These are phyloP conservation scores for Esperia sulphurella DNA, from an alignment of 2,888 invertebrate genomes.

Conservation along the genomic window DNA sequence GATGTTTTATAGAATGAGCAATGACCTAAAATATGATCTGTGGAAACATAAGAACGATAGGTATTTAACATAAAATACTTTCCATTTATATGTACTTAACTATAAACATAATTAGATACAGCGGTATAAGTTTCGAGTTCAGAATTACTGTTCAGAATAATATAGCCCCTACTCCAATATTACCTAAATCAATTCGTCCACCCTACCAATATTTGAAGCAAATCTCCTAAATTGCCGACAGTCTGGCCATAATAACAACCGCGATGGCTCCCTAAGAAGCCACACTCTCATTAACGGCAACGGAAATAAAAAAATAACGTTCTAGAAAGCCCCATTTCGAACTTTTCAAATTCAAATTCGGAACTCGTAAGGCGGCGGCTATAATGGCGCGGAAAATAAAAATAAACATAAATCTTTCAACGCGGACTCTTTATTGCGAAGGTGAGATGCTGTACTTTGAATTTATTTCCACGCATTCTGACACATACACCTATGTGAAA, in stretches of 20 bases:
- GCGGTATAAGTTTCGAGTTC: too few species aligned
- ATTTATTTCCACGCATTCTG: too few species aligned
- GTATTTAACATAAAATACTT: too few species aligned
- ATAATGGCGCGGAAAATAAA: slow-evolving; percentile 17
- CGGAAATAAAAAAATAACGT: slow-evolving; percentile 43
- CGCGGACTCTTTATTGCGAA: not conserved
- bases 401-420: slow-evolving; percentile 4
- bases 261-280: slow-evolving; percentile 63
- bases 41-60: too few species aligned
- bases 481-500: too few species aligned
- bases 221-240: slow-evolving; percentile 29
- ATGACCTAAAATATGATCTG: too few species aligned
- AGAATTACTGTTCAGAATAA: too few species aligned
- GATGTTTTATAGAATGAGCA: too few species aligned
- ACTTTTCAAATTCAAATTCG: slow-evolving; percentile 70
- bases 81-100: too few species aligned
- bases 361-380: slow-evolving; percentile 41
- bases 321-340: slow-evolving; percentile 62
- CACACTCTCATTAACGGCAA: slow-evolving; percentile 48
- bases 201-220: slow-evolving; percentile 14
- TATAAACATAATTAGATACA: too few species aligned
- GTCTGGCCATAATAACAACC: slow-evolving; percentile 36
- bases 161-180: not conserved
- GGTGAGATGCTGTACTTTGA: too few species aligned
- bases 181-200: not conserved